Evolutionary conservation across 2,113 vertebrate genomes (phyloP).

Genomic region (Rhizomys pruinosus): DNA sequence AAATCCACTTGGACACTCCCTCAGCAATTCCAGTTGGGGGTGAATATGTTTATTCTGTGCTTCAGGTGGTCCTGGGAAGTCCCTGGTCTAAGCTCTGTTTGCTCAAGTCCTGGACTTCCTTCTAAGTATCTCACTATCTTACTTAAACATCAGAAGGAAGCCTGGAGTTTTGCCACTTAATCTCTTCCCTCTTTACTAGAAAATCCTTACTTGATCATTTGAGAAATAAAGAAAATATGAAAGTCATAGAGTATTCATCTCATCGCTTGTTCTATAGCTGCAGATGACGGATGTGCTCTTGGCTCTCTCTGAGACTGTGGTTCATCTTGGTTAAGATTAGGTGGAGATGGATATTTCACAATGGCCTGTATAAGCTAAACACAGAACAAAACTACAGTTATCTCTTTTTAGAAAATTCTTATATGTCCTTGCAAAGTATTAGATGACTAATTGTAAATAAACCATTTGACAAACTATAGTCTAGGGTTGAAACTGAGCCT

Average conservation of each 20-base stretch:
- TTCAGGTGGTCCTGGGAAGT: no score
- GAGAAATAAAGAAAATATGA: constrained; percentile 20
- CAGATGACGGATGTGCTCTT: neutral
- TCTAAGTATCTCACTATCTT: constrained; percentile 46
- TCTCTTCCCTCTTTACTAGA: neutral
- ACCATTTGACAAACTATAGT: neutral
- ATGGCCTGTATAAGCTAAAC: neutral
- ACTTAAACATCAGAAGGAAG: constrained; percentile 54
- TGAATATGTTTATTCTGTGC: no score
- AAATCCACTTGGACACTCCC: no score
- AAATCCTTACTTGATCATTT: constrained; percentile 20
- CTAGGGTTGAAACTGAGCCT: neutral
- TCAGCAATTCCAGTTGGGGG: no score
- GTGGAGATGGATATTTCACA: neutral
- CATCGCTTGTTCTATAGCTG: neutral
- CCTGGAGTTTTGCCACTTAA: constrained; percentile 33
- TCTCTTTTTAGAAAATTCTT: neutral
- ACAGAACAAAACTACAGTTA: neutral
- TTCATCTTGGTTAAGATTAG: neutral
- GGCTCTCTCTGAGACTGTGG: neutral
- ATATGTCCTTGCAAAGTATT: neutral
- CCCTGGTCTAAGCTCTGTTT: no score
- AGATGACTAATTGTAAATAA: neutral
- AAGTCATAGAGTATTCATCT: neutral
- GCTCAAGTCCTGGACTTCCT: no score